Evolutionary conservation across 2,888 invertebrate genomes (phyloP).

Genomic region (Lysandra coridon): DNA sequence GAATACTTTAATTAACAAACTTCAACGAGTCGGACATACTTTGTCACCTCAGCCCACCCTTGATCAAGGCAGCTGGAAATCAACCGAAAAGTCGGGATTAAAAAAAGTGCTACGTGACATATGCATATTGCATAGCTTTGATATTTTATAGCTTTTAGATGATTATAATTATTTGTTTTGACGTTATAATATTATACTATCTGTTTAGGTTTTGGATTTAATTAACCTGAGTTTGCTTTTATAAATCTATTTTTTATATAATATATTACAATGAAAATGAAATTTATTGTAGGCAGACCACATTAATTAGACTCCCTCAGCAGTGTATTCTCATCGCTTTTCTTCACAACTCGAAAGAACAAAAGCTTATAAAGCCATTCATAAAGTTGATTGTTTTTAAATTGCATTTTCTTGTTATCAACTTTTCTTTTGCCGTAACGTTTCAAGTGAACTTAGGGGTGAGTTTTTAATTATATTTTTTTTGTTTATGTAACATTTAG

Average conservation of each 20-base stretch:
- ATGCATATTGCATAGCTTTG: too few species aligned
- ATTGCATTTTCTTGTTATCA: constrained; percentile 4
- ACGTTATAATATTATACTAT: too few species aligned
- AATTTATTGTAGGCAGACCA: not conserved
- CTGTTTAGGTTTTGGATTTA: too few species aligned
- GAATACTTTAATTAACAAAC: too few species aligned
- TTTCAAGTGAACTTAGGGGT: not conserved
- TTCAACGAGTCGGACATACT: too few species aligned
- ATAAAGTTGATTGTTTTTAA: constrained; percentile 2
- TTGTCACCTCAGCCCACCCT: too few species aligned
- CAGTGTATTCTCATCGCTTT: not conserved
- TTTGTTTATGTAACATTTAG: not conserved
- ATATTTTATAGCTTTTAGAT: too few species aligned
- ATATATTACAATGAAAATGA: not conserved
- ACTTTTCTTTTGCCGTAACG: not conserved
- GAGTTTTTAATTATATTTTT: not conserved
- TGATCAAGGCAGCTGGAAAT: too few species aligned
- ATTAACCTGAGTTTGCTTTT: too few species aligned
- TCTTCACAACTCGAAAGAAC: not conserved
- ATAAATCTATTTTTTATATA: not conserved
- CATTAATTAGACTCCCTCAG: not conserved
- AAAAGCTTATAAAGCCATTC: not conserved
- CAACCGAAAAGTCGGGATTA: too few species aligned
- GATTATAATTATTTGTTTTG: too few species aligned
- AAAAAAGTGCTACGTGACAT: too few species aligned